These are phyloP conservation scores for Ctenochaetus hawaiiensis DNA, from an alignment of 2,797 vertebrate genomes.

Conservation along the genomic window DNA sequence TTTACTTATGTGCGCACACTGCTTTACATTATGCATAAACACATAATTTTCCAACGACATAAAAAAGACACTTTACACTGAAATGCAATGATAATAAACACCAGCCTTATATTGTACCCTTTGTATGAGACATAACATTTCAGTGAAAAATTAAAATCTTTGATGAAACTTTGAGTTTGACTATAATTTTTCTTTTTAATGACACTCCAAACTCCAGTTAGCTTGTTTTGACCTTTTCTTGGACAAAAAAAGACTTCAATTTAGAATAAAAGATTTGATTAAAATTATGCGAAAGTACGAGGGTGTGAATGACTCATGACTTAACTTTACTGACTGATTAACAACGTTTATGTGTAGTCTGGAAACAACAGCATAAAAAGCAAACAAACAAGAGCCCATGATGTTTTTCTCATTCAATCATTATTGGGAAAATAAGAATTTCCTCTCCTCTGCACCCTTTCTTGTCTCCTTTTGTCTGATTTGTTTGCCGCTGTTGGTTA, in stretches of 20 bases:
- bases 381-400: neutral
- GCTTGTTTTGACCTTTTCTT: too few relatives aligned
- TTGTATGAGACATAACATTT: neutral
- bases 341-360: neutral
- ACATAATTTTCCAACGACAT: neutral
- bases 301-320: neutral
- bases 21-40: neutral
- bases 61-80: neutral
- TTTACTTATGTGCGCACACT: neutral
- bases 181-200: neutral
- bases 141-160: neutral
- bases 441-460: neutral
- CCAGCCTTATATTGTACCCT: neutral
- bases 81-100: neutral
- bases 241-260: too few relatives aligned
- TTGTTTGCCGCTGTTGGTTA: constrained; percentile 39
- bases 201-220: too few relatives aligned
- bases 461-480: constrained; percentile 44
- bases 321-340: neutral
- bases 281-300: too few relatives aligned
- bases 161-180: too few relatives aligned
- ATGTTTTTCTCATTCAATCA: neutral
- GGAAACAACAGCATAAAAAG: neutral
- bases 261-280: too few relatives aligned
- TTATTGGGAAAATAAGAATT: neutral